Base-by-base conservation (phyloP, 2,888 invertebrate genomes). In the Morpho helenor region DNA sequence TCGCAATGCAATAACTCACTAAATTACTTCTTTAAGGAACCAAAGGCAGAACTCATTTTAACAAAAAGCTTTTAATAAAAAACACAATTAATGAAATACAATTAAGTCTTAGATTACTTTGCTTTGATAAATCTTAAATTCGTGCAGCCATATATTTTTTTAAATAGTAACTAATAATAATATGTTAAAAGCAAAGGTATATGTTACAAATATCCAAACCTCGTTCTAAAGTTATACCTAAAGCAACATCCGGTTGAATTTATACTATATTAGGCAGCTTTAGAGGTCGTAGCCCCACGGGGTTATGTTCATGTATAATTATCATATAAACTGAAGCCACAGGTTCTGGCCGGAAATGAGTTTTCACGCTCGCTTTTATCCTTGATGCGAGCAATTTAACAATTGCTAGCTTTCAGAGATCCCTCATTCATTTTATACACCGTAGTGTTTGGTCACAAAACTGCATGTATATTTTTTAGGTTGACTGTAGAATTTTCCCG, bases 251-350 rank as follows among this genome's bases (percentile, higher is more conserved):
- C 41, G 9, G 49, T 48, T n/a, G 52, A 53, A 56, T 60, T 52
- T 47, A 56, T 60, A 31, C 31, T 31, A 56, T 52, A 56, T 56
- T 52, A 56, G 56, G 49, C 31, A 39, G 16, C 42, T 52, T 8
- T 56, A 52, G 52, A 52, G 56, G 56, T 49, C 49, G 49, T 8
- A 10, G 31, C 44, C 52, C n/a, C 4, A 40, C 31, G 41, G 49
- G 48, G 52, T 16, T 40, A 41, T 45, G 41, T 49, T 39, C n/a
- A 52, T 42, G 40, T 47, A 56, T 56, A 56, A 60, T 56, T 60
- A 52, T 52, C 60, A 49, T 60, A 60, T 49, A 60, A 49, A 60
- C 56, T 41, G 42, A 60, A 49, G 52, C 56, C 52, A 60, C 60
- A 56, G 52, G 60, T 56, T 49, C 51, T 41, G n/a, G 7, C 40